Evolutionary conservation across 2,888 invertebrate species (phyloP).

Genomic region (Pyrrhia umbra): DNA sequence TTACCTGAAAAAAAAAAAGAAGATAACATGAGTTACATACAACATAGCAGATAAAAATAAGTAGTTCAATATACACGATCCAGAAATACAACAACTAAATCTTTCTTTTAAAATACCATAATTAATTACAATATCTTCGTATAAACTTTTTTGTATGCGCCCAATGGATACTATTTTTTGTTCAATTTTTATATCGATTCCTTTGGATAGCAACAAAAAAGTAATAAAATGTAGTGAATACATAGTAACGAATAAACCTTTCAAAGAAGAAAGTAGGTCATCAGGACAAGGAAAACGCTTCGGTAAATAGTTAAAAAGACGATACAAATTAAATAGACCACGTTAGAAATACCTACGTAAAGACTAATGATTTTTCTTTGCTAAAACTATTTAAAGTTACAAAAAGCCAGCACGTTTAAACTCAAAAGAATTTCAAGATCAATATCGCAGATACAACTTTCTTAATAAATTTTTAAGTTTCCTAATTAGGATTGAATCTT

Average conservation of each 20-base stretch:
- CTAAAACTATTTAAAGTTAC: too few species aligned
- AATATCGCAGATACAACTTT: constrained; percentile 26
- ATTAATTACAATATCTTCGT: constrained; percentile 3
- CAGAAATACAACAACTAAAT: background rate
- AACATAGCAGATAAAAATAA: background rate
- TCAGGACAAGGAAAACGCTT: background rate
- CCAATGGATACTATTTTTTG: background rate
- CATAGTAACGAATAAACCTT: background rate
- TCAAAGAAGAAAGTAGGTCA: background rate
- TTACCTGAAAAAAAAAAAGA: constrained; percentile 42
- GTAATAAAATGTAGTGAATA: background rate
- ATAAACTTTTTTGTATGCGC: background rate
- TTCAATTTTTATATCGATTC: background rate
- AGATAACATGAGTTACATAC: constrained; percentile 15
- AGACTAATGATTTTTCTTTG: background rate
- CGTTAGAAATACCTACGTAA: background rate
- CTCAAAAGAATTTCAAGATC: constrained; percentile 11
- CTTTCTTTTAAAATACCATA: constrained; percentile 10
- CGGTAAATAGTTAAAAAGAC: background rate
- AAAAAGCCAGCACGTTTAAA: background rate
- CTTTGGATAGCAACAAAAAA: background rate
- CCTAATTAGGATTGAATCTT: constrained; percentile 23
- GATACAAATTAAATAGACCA: constrained; percentile 2
- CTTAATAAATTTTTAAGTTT: constrained; percentile 33
- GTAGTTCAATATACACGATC: background rate